Evolutionary conservation across 2,797 vertebrate genomes (phyloP).

Genomic region (Epinephelus awoara): DNA sequence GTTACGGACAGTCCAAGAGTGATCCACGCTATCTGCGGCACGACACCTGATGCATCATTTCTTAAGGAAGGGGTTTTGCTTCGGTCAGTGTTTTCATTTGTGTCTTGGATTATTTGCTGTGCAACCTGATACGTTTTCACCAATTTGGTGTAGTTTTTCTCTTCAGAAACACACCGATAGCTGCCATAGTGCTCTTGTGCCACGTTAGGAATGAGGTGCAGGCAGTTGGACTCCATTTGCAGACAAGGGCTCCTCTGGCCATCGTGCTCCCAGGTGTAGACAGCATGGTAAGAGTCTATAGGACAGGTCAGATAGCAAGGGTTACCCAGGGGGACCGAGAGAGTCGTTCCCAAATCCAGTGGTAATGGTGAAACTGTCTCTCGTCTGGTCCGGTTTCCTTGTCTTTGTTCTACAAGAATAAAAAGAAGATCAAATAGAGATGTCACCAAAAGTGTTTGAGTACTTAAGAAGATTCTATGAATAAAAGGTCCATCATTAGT

Average conservation of each 20-base stretch:
- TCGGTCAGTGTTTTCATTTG: not conserved
- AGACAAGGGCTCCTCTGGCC: slow-evolving; percentile 69
- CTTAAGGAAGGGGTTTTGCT: fast-evolving
- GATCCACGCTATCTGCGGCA: slow-evolving; percentile 17
- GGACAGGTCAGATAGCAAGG: slow-evolving; percentile 87
- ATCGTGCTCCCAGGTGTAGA: slow-evolving; percentile 81
- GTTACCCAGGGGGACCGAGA: slow-evolving; percentile 65
- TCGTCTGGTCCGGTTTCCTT: slow-evolving; percentile 55
- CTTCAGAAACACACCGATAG: slow-evolving; percentile 81
- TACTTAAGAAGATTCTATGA: not conserved
- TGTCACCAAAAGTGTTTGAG: not conserved
- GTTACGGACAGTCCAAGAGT: slow-evolving; percentile 23
- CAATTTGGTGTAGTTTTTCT: slow-evolving; percentile 76
- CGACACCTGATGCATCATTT: slow-evolving; percentile 30
- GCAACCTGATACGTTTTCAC: slow-evolving; percentile 74
- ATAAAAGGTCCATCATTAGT: not conserved
- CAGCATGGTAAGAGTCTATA: slow-evolving; percentile 85
- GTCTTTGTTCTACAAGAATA: slow-evolving; percentile 37
- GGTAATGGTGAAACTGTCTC: slow-evolving; percentile 13
- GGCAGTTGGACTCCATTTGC: slow-evolving; percentile 78
- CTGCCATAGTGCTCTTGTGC: slow-evolving; percentile 71
- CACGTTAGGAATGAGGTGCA: slow-evolving; percentile 83
- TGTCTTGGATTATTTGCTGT: not conserved
- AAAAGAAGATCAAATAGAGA: not conserved
- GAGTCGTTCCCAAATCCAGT: slow-evolving; percentile 1